These are phyloP conservation scores for Apis cerana DNA, from an alignment of 1,140 invertebrate genomes.

Conservation along the genomic window DNA sequence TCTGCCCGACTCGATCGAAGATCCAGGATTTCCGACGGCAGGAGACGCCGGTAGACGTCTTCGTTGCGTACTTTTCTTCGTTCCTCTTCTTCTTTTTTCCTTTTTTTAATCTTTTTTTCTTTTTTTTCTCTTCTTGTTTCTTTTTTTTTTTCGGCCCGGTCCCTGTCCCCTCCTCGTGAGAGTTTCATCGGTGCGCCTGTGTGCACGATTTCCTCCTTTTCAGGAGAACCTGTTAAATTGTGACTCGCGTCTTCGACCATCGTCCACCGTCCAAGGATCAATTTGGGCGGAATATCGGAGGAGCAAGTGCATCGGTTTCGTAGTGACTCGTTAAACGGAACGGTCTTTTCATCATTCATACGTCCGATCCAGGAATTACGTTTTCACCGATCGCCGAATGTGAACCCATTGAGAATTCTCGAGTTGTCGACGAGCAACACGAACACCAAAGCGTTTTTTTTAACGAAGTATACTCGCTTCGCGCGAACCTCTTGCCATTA, in stretches of 20 bases:
- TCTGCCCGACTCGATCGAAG: slow-evolving; percentile 71
- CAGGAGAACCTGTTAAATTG: slow-evolving; percentile 36
- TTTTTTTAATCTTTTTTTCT: too few relatives aligned
- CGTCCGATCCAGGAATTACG: neutral
- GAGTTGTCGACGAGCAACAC: too few relatives aligned
- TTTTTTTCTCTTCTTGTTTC: too few relatives aligned
- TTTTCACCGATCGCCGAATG: too few relatives aligned
- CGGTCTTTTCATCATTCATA: neutral
- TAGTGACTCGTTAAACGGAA: neutral
- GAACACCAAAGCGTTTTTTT: too few relatives aligned
- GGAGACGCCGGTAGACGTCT: slow-evolving; percentile 61
- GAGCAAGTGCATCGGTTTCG: slow-evolving; percentile 11
- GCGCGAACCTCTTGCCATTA: neutral
- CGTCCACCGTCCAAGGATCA: neutral
- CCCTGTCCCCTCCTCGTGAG: neutral
- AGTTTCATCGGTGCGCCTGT: slow-evolving; percentile 33
- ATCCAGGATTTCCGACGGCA: slow-evolving; percentile 76
- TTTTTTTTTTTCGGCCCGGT: neutral
- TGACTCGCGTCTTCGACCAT: slow-evolving; percentile 13
- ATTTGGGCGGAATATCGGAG: slow-evolving; percentile 23
- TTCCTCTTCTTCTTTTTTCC: neutral
- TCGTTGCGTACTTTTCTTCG: slow-evolving; percentile 42
- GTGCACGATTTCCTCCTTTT: slow-evolving; percentile 35
- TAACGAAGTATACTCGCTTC: too few relatives aligned
- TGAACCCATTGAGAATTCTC: too few relatives aligned